Evolutionary conservation across 2,888 invertebrate genomes (phyloP).

Genomic region (Stenichneumon culpator): DNA sequence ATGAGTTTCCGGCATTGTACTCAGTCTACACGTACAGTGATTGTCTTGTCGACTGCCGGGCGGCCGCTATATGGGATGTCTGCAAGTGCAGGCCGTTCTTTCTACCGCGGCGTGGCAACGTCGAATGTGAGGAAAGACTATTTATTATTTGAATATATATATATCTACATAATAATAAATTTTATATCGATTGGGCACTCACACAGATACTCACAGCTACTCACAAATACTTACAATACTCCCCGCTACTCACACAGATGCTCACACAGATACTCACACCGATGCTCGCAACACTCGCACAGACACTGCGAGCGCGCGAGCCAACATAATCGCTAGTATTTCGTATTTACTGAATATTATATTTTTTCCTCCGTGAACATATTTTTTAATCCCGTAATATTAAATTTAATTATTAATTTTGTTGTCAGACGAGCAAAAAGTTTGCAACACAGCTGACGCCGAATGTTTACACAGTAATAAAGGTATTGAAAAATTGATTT

Average conservation of each 20-base stretch:
- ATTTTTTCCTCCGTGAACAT: not conserved
- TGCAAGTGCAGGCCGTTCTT: constrained; percentile 89
- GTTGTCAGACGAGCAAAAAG: constrained; percentile 70
- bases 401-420: too few relatives aligned
- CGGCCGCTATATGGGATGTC: constrained; percentile 85
- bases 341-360: too few relatives aligned
- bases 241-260: too few relatives aligned
- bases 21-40: constrained; percentile 87
- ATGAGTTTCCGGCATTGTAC: constrained; percentile 84
- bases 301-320: too few relatives aligned
- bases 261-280: too few relatives aligned
- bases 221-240: too few relatives aligned
- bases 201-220: too few relatives aligned
- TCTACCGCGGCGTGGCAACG: constrained; percentile 82
- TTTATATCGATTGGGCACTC: too few relatives aligned
- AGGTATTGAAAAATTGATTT: constrained; percentile 70
- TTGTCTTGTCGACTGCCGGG: constrained; percentile 88
- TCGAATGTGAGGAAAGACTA: constrained; percentile 63
- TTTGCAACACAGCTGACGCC: constrained; percentile 74
- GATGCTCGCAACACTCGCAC: too few relatives aligned
- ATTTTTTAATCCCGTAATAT: not conserved
- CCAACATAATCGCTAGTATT: too few relatives aligned
- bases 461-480: constrained; percentile 72
- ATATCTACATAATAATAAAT: too few relatives aligned
- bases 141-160: not conserved